Conservation (phyloP, 2,113 vertebrate genomes). For the Pleuronectes platessa region DNA sequence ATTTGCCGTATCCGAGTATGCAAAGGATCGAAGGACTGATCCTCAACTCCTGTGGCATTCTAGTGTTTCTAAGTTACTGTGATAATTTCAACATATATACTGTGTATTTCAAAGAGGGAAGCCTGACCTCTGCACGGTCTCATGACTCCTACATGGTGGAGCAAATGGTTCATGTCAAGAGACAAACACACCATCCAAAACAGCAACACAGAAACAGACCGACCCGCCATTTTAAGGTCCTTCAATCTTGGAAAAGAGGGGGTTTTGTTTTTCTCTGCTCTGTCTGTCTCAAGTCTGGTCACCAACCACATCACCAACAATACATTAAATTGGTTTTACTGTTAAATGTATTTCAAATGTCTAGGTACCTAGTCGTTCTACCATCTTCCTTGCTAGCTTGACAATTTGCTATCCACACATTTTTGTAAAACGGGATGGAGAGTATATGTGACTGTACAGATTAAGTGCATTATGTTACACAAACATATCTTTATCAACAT, state of each 20-base stretch:
- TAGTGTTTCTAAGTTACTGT: not conserved
- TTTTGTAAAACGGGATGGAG: no score
- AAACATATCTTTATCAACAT: no score
- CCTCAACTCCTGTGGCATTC: not conserved
- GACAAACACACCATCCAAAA: no score
- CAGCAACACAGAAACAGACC: no score
- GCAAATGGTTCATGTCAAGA: no score
- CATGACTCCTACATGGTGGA: not conserved
- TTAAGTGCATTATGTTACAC: no score
- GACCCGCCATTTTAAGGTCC: no score
- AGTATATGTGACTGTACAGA: no score
- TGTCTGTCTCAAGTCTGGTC: not conserved
- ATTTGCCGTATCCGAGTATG: not conserved
- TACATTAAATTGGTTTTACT: not conserved
- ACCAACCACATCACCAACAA: not conserved
- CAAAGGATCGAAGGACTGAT: not conserved
- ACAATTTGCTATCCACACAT: not conserved
- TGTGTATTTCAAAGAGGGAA: conserved; percentile 17
- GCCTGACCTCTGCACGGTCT: not conserved
- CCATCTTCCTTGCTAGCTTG: not conserved
- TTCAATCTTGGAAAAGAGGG: no score
- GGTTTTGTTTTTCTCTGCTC: no score
- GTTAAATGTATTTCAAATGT: not conserved
- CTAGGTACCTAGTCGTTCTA: not conserved
- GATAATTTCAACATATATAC: not conserved